phyloP scores from a whole-genome alignment of 2,888 invertebrate genomes.

The Nasonovia ribisnigri region DNA sequence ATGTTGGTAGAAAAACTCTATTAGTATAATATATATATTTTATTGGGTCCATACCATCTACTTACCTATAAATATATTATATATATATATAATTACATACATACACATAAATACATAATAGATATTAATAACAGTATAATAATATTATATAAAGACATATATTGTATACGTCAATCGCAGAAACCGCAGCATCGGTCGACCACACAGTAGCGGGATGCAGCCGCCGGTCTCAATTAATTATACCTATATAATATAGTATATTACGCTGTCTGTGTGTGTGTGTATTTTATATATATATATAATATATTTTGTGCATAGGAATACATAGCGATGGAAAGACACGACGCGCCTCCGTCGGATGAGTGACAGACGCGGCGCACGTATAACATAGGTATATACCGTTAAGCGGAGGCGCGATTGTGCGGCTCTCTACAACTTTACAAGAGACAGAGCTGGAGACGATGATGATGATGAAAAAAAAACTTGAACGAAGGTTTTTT shows the following conservation, averaged over 20 bases:
- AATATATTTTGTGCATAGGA: neutral
- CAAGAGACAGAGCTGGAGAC: slow-evolving; percentile 5
- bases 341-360: slow-evolving; percentile 17
- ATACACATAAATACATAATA: neutral
- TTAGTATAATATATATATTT: neutral
- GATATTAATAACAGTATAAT: neutral
- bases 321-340: neutral
- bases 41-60: neutral
- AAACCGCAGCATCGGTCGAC: neutral
- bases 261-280: neutral
- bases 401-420: slow-evolving; percentile 48
- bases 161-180: neutral
- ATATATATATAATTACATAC: neutral
- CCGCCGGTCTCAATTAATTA: slow-evolving; percentile 38
- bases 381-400: slow-evolving; percentile 20
- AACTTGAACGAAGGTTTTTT: slow-evolving; percentile 58
- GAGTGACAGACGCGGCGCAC: slow-evolving; percentile 11
- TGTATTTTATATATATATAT: neutral
- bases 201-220: neutral
- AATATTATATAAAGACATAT: neutral
- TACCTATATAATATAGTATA: neutral
- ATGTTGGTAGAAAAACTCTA: too few species aligned
- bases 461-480: slow-evolving; percentile 26
- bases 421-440: neutral
- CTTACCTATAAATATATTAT: neutral